Conservation (phyloP, 2,113 vertebrate genomes). For the Erythrolamprus reginae region DNA sequence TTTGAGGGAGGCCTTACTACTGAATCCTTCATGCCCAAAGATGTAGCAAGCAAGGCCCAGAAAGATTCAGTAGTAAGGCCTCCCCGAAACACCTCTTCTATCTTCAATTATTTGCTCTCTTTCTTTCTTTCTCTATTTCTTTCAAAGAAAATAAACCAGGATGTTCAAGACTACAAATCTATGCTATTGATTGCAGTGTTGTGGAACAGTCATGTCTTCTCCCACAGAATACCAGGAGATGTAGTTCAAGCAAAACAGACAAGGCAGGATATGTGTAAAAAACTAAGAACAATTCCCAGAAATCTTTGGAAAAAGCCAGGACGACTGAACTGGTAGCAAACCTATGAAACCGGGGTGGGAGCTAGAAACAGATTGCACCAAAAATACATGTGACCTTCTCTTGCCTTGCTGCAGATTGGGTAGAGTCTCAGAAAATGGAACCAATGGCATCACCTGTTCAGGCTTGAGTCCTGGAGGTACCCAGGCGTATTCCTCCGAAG, state of each 20-base stretch:
- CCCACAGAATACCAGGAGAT: background rate
- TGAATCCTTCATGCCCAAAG: background rate
- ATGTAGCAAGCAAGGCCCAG: background rate
- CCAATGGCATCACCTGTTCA: slow-evolving; percentile 76
- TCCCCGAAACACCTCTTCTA: background rate
- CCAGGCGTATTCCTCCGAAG: slow-evolving; percentile 89
- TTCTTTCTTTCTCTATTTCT: background rate
- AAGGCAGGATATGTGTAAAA: background rate
- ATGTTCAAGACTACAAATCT: background rate
- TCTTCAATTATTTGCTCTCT: background rate
- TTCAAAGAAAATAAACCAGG: background rate
- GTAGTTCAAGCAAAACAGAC: background rate
- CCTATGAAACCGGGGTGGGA: background rate
- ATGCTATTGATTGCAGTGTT: background rate
- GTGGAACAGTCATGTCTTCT: background rate
- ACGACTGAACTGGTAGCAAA: background rate
- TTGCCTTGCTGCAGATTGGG: background rate
- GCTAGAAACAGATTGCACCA: background rate
- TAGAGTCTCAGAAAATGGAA: background rate
- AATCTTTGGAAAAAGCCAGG: background rate
- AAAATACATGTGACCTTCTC: background rate
- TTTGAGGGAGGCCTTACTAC: background rate
- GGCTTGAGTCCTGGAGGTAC: slow-evolving; percentile 88
- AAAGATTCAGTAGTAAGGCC: background rate
- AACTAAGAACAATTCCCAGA: background rate